phyloP scores from a whole-genome alignment of 2,888 invertebrate species.

The Antheraea yamamai region DNA sequence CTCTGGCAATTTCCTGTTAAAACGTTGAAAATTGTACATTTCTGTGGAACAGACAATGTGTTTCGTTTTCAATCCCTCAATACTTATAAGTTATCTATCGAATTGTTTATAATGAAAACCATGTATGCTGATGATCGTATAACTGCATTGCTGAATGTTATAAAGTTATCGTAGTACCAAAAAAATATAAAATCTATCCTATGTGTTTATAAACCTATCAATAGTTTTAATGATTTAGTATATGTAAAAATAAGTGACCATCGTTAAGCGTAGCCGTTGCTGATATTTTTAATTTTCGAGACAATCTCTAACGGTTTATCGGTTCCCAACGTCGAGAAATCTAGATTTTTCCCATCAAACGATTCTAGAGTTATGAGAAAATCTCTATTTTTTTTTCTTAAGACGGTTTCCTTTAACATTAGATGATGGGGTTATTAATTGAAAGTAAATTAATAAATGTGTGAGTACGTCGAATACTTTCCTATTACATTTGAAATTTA shows the following conservation, averaged over 20 bases:
- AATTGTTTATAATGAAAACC: not conserved
- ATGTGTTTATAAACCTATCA: not conserved
- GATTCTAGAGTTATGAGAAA: not conserved
- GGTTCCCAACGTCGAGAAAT: not conserved
- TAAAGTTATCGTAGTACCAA: not conserved
- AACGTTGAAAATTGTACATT: conserved; percentile 56
- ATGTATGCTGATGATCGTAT: not conserved
- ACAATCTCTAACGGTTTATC: not conserved
- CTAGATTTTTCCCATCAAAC: not conserved
- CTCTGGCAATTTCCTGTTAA: conserved; percentile 76
- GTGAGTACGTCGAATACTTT: not conserved
- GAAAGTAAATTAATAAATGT: not conserved
- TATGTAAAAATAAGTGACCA: not conserved
- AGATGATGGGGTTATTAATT: not conserved
- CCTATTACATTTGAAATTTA: not conserved
- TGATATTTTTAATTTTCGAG: not conserved
- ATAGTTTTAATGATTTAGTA: not conserved
- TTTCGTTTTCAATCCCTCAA: conserved; percentile 18
- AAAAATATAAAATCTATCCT: not conserved
- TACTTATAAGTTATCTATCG: conserved; percentile 2
- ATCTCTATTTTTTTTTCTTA: not conserved
- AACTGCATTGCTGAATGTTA: not conserved
- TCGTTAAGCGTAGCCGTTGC: not conserved
- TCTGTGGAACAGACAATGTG: conserved; percentile 46
- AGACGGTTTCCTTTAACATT: not conserved